Base-by-base conservation (phyloP, 2,888 invertebrate genomes). In the Synanthedon formicaeformis region DNA sequence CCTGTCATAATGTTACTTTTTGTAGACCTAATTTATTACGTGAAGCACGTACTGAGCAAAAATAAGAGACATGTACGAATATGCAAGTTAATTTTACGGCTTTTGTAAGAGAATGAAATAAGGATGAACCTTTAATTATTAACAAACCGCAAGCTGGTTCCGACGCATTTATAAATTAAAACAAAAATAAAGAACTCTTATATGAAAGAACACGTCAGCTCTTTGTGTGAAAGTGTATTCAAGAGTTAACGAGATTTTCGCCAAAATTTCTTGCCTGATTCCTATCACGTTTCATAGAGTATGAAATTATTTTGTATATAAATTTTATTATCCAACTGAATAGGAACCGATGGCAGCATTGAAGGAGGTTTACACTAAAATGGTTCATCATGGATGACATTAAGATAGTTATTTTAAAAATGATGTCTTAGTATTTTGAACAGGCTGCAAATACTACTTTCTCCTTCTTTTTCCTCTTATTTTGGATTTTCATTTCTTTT, bases 21-120 rank as follows among this genome's bases (percentile, higher is more conserved):
- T 78, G 77, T 78, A 73, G 67, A 74, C 71, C 75, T 81, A 79
- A 82, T 81, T 80, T 79, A 81, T 78, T 75, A 77, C 77, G 72
- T 74, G 63, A 70, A 65, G 69, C 77, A 72, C 73, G 75, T 71
- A 74, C 65, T 73, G 68, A 72, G 73, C 73, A 77, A 78, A 77
- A 76, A 77, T 74, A 66, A 71, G 64, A 67, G 71, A 72, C 73
- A 68, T 74, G 66, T 70, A 76, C 74, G 78, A 79, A 78, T 78
- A 80, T 79, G 76, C 73, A 78, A 75, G 73, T 78, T 79, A 78
- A 80, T 80, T 78, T 75, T 68, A 76, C 73, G 66, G 71, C 63
- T 76, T 78, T 78, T 78, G 75, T 77, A 72, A 67, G 69, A 65
- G 76, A 73, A 76, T 75, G 75, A 74, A 53, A 77, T 78, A 74